Conservation (phyloP, 1,140 invertebrate species). For the Helicorthomorpha holstii region DNA sequence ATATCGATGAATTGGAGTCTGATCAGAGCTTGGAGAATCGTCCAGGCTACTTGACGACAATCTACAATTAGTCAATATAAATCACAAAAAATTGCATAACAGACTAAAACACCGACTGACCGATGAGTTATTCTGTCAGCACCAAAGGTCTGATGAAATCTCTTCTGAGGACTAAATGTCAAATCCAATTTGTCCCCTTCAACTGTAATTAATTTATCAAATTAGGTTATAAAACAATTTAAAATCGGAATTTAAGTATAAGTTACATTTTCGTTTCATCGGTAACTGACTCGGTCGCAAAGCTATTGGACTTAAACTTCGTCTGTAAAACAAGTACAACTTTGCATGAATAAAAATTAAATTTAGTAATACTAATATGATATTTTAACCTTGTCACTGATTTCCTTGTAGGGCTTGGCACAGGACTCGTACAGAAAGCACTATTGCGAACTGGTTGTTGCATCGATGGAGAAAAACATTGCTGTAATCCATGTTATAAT, state of each 20-base stretch:
- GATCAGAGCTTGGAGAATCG: conserved; percentile 6
- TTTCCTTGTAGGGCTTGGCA: conserved; percentile 56
- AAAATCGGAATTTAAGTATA: neutral
- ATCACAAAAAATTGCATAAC: neutral
- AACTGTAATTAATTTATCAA: neutral
- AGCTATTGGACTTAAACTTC: conserved; percentile 65
- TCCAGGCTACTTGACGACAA: conserved; percentile 9
- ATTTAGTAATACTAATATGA: no score
- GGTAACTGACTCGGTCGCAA: conserved; percentile 52
- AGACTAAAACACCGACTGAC: neutral
- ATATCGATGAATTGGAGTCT: conserved; percentile 29
- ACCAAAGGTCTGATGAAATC: neutral
- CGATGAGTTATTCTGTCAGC: neutral
- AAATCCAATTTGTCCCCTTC: neutral
- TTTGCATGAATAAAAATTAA: no score
- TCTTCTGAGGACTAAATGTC: neutral
- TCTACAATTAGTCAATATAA: neutral
- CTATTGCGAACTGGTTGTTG: conserved; percentile 33
- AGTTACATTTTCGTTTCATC: conserved; percentile 61
- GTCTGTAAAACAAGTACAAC: conserved; percentile 17
- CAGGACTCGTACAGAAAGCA: conserved; percentile 44
- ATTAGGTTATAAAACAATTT: neutral
- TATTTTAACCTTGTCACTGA: conserved; percentile 21
- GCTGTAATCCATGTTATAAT: conserved; percentile 31
- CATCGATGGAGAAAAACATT: conserved; percentile 44